A percentile compares a stretch with the other conserved stretches of the same genome.
Conservation (phyloP, 2,797 vertebrate genomes). For the Leptodactylus fallax region DNA sequence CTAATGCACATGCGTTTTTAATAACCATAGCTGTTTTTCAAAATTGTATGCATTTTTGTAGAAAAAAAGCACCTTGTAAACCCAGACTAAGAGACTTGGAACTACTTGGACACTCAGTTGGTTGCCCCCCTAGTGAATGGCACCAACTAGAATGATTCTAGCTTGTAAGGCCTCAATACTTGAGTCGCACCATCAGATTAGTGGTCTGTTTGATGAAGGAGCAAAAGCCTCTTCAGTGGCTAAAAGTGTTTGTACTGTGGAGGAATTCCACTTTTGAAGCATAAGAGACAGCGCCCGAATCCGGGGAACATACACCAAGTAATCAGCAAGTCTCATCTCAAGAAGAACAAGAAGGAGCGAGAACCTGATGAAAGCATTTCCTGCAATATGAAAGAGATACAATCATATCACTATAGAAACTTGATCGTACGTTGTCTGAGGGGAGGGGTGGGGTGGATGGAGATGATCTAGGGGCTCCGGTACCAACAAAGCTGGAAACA, state of each 20-base stretch:
- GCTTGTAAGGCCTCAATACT: not conserved
- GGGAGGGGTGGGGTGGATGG: not conserved
- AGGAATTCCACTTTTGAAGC: not conserved
- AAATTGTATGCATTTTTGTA: too few species aligned
- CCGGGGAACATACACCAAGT: not conserved
- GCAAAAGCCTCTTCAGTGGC: not conserved
- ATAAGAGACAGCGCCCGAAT: not conserved
- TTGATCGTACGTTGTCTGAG: not conserved
- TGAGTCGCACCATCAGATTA: not conserved
- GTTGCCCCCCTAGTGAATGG: not conserved
- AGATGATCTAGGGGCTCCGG: not conserved
- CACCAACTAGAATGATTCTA: not conserved
- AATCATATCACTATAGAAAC: not conserved
- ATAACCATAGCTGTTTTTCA: too few species aligned
- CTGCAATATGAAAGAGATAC: not conserved
- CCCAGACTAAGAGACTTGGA: too few species aligned
- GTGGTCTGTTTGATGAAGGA: not conserved
- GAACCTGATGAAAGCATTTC: conserved; percentile 11
- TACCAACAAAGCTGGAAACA: not conserved
- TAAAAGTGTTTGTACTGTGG: not conserved
- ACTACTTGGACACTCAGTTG: not conserved
- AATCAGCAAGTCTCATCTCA: conserved; percentile 5
- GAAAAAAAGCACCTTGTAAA: too few species aligned
- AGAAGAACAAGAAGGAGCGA: not conserved
- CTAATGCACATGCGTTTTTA: too few species aligned